These are phyloP conservation scores for Cladorhizidae sp. DNA, from an alignment of 37 sponge, comb jelly and placozoan genomes.

Conservation along the genomic window DNA sequence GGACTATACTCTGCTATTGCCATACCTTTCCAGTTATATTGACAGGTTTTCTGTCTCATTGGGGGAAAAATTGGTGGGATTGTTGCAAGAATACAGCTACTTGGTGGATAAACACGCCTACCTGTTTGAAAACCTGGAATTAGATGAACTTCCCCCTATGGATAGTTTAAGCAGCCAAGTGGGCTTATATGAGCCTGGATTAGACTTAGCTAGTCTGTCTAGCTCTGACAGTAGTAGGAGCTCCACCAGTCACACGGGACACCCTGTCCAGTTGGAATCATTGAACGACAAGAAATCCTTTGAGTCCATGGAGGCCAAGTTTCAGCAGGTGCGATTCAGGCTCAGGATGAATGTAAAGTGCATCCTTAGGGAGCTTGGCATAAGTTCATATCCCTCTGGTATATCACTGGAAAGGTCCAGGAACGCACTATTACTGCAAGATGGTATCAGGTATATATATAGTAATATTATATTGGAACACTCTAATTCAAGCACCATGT, in stretches of 20 bases:
- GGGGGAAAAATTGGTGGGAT: conserved; percentile 67
- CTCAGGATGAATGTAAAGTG: conserved; percentile 65
- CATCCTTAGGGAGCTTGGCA: conserved; percentile 66
- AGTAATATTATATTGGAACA: too few species aligned
- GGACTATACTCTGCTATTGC: conserved; percentile 49
- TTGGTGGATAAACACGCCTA: conserved; percentile 44
- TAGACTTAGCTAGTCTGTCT: not conserved
- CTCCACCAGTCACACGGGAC: not conserved
- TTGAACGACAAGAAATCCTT: not conserved
- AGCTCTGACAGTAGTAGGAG: not conserved
- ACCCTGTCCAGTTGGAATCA: conserved; percentile 7
- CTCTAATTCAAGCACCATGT: too few species aligned
- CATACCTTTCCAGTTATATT: conserved; percentile 26
- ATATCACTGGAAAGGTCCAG: conserved; percentile 23
- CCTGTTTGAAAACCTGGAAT: not conserved
- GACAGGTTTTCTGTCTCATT: conserved; percentile 68
- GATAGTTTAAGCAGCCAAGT: not conserved
- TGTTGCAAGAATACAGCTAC: conserved; percentile 70
- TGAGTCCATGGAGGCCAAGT: conserved; percentile 1
- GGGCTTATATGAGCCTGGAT: too few species aligned
- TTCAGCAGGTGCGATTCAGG: conserved; percentile 20
- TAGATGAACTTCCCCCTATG: not conserved
- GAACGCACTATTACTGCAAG: not conserved
- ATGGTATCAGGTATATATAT: conserved; percentile 4
- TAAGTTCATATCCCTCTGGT: conserved; percentile 55